phyloP scores from a whole-genome alignment of 64 coral and sea anemone species.

The Stichodactyla helianthus region DNA sequence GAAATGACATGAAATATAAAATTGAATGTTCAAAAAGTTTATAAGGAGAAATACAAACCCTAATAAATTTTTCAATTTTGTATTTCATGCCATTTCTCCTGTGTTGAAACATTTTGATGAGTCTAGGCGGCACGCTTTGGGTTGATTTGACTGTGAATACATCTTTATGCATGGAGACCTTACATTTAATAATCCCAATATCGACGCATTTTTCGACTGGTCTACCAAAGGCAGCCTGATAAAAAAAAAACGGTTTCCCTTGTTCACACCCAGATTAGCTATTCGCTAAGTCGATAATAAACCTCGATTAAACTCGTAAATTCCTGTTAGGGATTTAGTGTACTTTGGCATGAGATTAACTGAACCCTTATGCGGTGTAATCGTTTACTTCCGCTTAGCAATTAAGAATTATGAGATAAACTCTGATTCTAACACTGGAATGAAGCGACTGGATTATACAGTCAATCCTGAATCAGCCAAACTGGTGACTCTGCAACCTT shows the following conservation, averaged over 20 bases:
- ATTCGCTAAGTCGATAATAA: neutral
- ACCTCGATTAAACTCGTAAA: neutral
- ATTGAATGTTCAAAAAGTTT: too few relatives aligned
- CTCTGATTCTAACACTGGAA: neutral
- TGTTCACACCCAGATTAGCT: conserved; percentile 8
- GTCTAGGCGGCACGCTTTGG: too few relatives aligned
- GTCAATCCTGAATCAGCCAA: neutral
- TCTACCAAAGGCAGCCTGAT: too few relatives aligned
- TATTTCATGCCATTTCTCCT: too few relatives aligned
- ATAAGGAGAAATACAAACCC: too few relatives aligned
- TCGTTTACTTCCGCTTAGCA: neutral
- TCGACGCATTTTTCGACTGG: too few relatives aligned
- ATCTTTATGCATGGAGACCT: too few relatives aligned
- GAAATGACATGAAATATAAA: too few relatives aligned
- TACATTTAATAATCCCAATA: too few relatives aligned
- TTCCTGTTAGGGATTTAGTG: neutral
- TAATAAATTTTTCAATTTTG: too few relatives aligned
- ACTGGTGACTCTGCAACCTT: neutral
- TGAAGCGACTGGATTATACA: neutral
- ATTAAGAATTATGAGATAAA: neutral
- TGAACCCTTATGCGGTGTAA: neutral
- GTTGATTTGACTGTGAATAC: too few relatives aligned
- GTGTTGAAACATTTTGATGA: too few relatives aligned
- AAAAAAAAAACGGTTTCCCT: neutral
- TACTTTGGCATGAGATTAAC: neutral